These are phyloP conservation scores for Eulemur macaco DNA, from an alignment of 2,113 vertebrate genomes.

Conservation along the genomic window DNA sequence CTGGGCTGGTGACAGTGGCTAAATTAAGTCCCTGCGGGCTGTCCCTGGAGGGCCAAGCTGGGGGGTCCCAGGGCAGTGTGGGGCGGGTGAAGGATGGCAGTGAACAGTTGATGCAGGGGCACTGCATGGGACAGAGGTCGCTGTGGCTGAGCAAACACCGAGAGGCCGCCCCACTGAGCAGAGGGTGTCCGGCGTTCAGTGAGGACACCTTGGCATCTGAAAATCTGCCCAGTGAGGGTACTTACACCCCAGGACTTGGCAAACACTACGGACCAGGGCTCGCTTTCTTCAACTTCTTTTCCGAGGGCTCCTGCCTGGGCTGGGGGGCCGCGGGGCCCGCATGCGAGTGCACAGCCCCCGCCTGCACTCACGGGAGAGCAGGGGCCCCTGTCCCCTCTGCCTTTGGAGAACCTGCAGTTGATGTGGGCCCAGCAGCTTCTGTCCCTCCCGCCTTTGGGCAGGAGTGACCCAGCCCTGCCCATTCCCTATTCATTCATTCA, in stretches of 20 bases:
- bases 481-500: neutral
- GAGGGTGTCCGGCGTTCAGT: neutral
- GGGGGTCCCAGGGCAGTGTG: neutral
- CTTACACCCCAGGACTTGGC: too few relatives aligned
- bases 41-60: neutral
- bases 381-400: neutral
- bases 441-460: neutral
- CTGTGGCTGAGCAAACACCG: neutral
- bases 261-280: too few relatives aligned
- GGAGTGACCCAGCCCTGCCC: neutral
- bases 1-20: neutral
- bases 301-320: neutral
- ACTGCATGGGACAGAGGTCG: accelerated
- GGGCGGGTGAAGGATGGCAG: neutral
- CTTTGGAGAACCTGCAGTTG: neutral
- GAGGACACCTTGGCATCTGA: neutral
- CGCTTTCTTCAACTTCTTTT: neutral
- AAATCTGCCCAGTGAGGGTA: neutral
- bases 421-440: too few relatives aligned
- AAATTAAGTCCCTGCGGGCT: neutral
- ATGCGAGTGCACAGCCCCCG: neutral
- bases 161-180: too few relatives aligned
- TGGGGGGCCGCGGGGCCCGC: neutral
- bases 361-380: neutral
- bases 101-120: neutral